These are phyloP conservation scores for Pseudococcus jackbeardsleyi DNA, from an alignment of 2,888 invertebrate genomes.

Conservation along the genomic window DNA sequence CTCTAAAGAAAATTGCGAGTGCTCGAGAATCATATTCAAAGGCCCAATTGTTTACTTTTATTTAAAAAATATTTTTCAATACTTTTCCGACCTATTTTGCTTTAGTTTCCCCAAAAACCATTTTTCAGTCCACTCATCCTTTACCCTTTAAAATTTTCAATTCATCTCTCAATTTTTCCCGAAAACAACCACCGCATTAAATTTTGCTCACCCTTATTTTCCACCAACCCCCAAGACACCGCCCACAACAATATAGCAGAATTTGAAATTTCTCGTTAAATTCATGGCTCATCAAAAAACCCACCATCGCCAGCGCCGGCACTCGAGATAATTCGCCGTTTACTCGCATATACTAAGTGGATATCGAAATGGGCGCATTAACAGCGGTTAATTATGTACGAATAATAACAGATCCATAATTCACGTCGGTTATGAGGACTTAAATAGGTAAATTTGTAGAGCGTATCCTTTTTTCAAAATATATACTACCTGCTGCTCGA, in stretches of 20 bases:
- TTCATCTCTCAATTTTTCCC: too few species aligned
- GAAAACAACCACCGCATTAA: too few species aligned
- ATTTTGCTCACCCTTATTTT: too few species aligned
- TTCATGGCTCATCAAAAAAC: slow-evolving; percentile 14
- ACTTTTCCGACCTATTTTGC: too few species aligned
- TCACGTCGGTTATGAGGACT: not conserved
- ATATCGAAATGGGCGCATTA: slow-evolving; percentile 38
- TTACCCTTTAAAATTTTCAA: too few species aligned
- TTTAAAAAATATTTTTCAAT: too few species aligned
- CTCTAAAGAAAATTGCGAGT: too few species aligned
- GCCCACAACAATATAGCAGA: not conserved
- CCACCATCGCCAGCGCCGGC: not conserved
- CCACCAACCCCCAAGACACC: not conserved
- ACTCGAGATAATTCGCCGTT: slow-evolving; percentile 17
- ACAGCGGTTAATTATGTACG: slow-evolving; percentile 47
- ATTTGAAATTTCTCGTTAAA: slow-evolving; percentile 1
- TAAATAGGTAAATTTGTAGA: slow-evolving; percentile 48
- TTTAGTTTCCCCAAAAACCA: too few species aligned
- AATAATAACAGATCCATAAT: slow-evolving; percentile 50
- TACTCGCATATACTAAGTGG: slow-evolving; percentile 12
- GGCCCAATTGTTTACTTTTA: too few species aligned
- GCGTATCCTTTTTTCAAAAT: slow-evolving; percentile 32
- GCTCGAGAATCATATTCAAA: too few species aligned
- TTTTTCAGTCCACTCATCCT: too few species aligned
- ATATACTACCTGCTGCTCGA: slow-evolving; percentile 41